Conservation (phyloP, 2,888 invertebrate species). For the Lithophane leautieri region DNA sequence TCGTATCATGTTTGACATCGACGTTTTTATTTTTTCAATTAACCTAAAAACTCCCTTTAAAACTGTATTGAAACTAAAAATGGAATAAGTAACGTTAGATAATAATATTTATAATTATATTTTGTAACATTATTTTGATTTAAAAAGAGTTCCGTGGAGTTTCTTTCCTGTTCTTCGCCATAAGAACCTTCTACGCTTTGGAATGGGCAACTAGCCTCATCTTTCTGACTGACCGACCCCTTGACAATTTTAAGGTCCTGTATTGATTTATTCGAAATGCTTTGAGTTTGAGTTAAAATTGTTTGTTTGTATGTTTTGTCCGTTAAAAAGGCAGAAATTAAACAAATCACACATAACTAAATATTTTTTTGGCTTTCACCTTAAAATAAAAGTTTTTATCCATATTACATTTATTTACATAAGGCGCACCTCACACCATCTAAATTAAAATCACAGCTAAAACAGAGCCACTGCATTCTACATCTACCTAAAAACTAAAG, state of each 20-base stretch:
- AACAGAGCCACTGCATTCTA: conserved; percentile 27
- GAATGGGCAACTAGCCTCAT: too few species aligned
- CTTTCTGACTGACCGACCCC: too few species aligned
- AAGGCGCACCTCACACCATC: background rate
- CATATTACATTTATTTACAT: background rate
- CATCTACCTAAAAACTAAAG: conserved; percentile 33
- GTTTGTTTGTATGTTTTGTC: background rate
- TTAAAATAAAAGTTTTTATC: background rate
- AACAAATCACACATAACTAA: background rate
- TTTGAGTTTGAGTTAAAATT: too few species aligned
- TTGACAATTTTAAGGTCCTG: too few species aligned
- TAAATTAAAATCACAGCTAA: conserved; percentile 1
- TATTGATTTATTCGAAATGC: too few species aligned
- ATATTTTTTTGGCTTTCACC: background rate
- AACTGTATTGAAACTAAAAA: conserved; percentile 7
- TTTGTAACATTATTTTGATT: too few species aligned
- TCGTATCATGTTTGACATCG: conserved; percentile 6
- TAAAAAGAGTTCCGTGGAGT: too few species aligned
- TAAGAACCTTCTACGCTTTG: too few species aligned
- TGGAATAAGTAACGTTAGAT: too few species aligned
- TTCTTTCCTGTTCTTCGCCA: too few species aligned
- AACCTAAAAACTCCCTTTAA: conserved; percentile 6
- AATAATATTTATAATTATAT: conserved; percentile 3
- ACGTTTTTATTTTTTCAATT: conserved; percentile 28
- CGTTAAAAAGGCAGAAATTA: background rate